Evolutionary conservation across 2,888 invertebrate species (phyloP), one percentile per base, ranked within the genome.

Genomic region (Marasmarcha lunaedactyla): DNA sequence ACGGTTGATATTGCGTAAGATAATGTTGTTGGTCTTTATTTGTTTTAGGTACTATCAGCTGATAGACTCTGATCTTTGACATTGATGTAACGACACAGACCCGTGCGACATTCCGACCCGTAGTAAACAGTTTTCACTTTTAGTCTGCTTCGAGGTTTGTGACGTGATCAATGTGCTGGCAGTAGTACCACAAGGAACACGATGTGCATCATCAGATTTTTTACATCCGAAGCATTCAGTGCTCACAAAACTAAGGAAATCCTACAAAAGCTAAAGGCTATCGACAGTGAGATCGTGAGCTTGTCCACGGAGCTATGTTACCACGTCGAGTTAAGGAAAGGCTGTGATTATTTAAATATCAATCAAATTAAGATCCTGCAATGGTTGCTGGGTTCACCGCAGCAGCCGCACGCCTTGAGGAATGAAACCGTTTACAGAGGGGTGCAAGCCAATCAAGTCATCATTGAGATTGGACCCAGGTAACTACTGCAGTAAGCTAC

Each of bases 391-490:
- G 87, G 88, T 50, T 89, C 91, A 30, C 90, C 90, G 0, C 87
- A 92, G 36, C 74, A 88, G 43, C 86, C 87, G 0, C 70, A 87
- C 38, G 84, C 85, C 15, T 65, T 93, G 35, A 84, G 74, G 36
- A 77, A 84, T 54, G 70, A 78, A 46, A 84, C 87, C 26, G 60
- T 71, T 10, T 84, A 88, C 46, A 74, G 73, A 38, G 57, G 67
- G 46, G 55, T 71, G 15, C 56, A 62, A 35, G 55, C 61, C 27
- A 67, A 72, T 41, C 67, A 81, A 44, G 63, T 76, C 15, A 47
- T 95, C 4, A 86, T 97, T 54, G 97, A 97, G 86, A 92, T 95
- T 63, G 97, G 97, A 15, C 97, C 97, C 26, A 89, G 92, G 92
- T 91, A 77, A 54, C 42, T 39, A 36, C 30, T 40, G 5, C 35